phyloP scores from a whole-genome alignment of 2,888 invertebrate genomes.

The Nymphalis c-album region DNA sequence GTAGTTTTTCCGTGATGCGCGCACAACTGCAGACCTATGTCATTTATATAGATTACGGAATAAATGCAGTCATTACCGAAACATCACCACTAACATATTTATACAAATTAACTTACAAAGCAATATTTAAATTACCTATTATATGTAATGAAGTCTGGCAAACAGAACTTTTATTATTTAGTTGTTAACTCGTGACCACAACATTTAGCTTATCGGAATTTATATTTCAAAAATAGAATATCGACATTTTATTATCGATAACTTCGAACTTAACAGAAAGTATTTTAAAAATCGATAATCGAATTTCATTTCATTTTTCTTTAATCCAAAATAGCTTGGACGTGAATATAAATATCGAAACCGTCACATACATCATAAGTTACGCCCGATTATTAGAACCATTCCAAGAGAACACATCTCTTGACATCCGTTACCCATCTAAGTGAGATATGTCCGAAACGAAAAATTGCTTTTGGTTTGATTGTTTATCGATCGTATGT shows the following conservation, averaged over 20 bases:
- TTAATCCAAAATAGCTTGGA: not conserved
- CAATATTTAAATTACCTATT: not conserved
- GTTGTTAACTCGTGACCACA: conserved; percentile 5
- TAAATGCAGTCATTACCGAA: too few species aligned
- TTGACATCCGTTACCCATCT: not conserved
- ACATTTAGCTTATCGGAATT: not conserved
- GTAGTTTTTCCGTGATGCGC: too few species aligned
- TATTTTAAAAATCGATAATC: too few species aligned
- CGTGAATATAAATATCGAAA: not conserved
- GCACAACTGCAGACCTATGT: too few species aligned
- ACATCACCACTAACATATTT: too few species aligned
- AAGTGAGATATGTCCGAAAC: not conserved
- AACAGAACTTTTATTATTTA: not conserved
- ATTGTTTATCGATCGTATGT: not conserved
- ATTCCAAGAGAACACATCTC: not conserved
- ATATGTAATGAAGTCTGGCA: conserved; percentile 6
- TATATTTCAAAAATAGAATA: not conserved
- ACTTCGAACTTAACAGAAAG: too few species aligned
- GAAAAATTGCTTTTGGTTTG: not conserved
- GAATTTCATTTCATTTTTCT: not conserved
- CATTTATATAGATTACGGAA: too few species aligned
- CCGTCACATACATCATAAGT: conserved; percentile 12
- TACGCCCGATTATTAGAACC: not conserved
- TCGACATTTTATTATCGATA: not conserved
- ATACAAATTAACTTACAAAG: too few species aligned